Conservation (phyloP, 2,797 vertebrate species). For the Mormyrus proboscirostris region DNA sequence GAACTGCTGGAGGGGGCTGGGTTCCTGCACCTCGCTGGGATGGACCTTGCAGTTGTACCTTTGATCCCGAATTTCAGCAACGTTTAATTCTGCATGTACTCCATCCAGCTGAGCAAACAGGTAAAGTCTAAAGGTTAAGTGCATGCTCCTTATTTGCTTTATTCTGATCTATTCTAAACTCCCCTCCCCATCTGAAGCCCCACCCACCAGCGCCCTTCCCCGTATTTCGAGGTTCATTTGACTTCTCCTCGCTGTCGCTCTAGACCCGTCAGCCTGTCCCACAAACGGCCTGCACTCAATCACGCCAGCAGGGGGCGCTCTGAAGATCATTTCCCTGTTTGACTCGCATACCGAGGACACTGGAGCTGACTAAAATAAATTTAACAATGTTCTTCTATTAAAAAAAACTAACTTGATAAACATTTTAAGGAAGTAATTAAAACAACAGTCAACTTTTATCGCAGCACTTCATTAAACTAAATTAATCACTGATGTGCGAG, state of each 20-base stretch:
- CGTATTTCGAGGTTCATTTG: background rate
- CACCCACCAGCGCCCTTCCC: background rate
- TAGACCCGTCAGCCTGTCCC: background rate
- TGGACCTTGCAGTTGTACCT: background rate
- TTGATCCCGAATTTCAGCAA: background rate
- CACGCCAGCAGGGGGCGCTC: background rate
- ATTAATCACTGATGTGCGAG: background rate
- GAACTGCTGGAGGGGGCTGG: background rate
- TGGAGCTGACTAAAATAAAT: background rate
- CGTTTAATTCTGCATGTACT: background rate
- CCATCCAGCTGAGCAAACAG: background rate
- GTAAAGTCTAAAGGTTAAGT: background rate
- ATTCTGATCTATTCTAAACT: background rate
- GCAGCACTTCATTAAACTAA: background rate
- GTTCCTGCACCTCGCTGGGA: background rate
- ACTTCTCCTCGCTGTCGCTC: background rate
- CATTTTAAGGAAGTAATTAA: background rate
- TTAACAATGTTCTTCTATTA: background rate
- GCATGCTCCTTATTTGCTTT: background rate
- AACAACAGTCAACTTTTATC: background rate
- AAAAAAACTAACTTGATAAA: background rate
- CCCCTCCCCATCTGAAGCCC: background rate
- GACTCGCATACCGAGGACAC: background rate
- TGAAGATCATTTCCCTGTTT: background rate
- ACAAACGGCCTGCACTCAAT: background rate